Evolutionary conservation across 2,888 invertebrate species (phyloP).

Genomic region (Euplexia lucipara): DNA sequence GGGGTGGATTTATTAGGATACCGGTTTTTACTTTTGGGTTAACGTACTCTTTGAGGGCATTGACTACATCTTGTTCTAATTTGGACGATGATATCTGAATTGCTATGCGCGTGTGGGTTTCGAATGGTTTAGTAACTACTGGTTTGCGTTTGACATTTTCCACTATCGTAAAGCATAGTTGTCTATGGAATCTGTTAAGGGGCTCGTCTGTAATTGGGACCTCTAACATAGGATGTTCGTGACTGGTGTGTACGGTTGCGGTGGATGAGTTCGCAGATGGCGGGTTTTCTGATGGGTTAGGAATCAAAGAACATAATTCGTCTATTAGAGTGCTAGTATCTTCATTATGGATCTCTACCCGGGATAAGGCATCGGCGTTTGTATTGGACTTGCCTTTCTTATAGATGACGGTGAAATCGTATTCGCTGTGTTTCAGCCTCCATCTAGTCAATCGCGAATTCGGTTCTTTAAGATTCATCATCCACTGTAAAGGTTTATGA

Average conservation of each 20-base stretch:
- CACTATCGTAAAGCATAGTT: not conserved
- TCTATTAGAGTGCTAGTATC: no score
- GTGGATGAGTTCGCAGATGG: no score
- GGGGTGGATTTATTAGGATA: not conserved
- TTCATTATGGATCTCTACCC: not conserved
- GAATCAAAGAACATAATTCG: no score
- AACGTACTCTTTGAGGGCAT: not conserved
- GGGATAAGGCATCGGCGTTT: not conserved
- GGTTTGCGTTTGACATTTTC: slow-evolving; percentile 1
- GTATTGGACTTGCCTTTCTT: not conserved
- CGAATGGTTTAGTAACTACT: not conserved
- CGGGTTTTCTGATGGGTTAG: no score
- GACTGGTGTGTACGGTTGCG: not conserved
- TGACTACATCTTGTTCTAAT: not conserved
- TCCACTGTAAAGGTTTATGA: not conserved
- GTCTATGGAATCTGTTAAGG: not conserved
- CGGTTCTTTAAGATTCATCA: no score
- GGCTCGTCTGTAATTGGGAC: not conserved
- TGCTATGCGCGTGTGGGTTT: not conserved
- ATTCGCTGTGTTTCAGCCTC: not conserved
- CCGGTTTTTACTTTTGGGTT: not conserved
- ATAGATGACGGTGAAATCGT: not conserved
- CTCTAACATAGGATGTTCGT: not conserved
- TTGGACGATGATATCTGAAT: not conserved
- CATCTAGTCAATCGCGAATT: not conserved